phyloP scores from a whole-genome alignment of 2,113 vertebrate genomes.

The Marcusenius ussheri region DNA sequence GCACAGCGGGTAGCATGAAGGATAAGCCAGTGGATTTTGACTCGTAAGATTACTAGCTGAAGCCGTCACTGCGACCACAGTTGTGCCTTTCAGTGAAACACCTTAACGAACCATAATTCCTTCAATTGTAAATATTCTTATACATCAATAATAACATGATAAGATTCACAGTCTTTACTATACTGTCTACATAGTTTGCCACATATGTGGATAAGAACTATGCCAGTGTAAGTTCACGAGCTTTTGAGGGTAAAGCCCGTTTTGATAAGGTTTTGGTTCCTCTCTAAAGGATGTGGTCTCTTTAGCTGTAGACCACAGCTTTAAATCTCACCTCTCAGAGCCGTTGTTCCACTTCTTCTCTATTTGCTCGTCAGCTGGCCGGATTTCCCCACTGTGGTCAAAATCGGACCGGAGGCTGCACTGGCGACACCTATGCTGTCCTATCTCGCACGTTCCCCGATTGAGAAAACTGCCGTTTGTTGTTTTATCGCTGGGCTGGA shows the following conservation, averaged over 20 bases:
- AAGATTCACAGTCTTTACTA: neutral
- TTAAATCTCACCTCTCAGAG: neutral
- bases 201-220: neutral
- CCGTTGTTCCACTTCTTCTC: neutral
- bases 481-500: neutral
- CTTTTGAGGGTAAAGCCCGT: neutral
- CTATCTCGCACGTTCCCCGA: neutral
- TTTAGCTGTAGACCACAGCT: neutral
- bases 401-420: neutral
- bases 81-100: neutral
- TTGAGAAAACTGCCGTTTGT: neutral
- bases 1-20: neutral
- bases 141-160: neutral
- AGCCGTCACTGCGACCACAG: neutral
- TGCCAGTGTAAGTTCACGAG: neutral
- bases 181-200: neutral
- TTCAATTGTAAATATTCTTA: neutral
- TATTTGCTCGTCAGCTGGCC: neutral
- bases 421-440: neutral
- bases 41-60: neutral
- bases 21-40: neutral
- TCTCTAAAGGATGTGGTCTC: neutral
- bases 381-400: neutral
- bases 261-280: neutral
- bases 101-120: neutral